phyloP scores from a whole-genome alignment of 2,888 invertebrate genomes.

The Hirudinaria manillensis region DNA sequence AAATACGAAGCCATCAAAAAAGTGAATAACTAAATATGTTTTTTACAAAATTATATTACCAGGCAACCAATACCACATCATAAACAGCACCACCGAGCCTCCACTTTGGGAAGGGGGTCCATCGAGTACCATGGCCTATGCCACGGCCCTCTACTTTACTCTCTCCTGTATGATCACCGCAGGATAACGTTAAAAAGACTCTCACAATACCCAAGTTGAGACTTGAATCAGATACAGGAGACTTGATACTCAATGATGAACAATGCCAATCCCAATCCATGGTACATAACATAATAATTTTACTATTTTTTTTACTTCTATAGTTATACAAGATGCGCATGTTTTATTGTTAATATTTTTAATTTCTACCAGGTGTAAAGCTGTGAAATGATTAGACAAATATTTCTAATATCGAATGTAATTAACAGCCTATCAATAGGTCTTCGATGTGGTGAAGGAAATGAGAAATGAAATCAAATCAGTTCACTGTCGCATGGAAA shows the following conservation, averaged over 20 bases:
- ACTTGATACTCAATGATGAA: background rate
- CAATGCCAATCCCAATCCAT: background rate
- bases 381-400: too few relatives aligned
- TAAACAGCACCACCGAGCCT: constrained; percentile 84
- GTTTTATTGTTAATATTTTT: too few relatives aligned
- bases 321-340: too few relatives aligned
- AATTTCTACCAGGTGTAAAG: too few relatives aligned
- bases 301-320: too few relatives aligned
- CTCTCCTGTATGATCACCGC: constrained; percentile 85
- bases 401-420: too few relatives aligned
- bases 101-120: constrained; percentile 59
- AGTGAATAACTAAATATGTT: too few relatives aligned
- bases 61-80: constrained; percentile 76
- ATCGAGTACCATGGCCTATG: constrained; percentile 59
- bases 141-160: constrained; percentile 96
- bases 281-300: too few relatives aligned
- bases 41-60: too few relatives aligned
- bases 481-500: constrained; percentile 56
- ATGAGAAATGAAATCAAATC: constrained; percentile 21
- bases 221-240: constrained; percentile 18
- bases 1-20: too few relatives aligned
- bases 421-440: background rate
- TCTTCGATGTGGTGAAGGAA: constrained; percentile 10
- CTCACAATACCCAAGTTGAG: constrained; percentile 19
- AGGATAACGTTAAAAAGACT: constrained; percentile 54